Percentiles rank a stretch among this genome's conserved stretches.
phyloP scores from a whole-genome alignment of 1,140 invertebrate species.

The Pristionchus pacificus region DNA sequence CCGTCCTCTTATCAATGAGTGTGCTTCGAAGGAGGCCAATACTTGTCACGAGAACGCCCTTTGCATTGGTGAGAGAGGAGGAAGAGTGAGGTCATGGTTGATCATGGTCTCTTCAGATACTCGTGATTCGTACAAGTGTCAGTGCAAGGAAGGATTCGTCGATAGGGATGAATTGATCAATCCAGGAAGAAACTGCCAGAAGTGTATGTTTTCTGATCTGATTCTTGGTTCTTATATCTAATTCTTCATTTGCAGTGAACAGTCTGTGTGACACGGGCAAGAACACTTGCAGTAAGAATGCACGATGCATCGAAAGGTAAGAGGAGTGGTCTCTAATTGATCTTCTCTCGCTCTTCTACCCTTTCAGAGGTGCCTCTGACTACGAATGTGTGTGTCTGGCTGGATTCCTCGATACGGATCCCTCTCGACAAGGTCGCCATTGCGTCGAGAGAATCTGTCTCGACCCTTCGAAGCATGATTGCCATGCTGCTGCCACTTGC shows the following conservation, averaged over 20 bases:
- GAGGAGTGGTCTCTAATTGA: no score
- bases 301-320: constrained; percentile 45
- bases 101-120: constrained; percentile 22
- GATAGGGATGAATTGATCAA: constrained; percentile 55
- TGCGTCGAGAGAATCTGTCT: constrained; percentile 34
- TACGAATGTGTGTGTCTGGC: constrained; percentile 42
- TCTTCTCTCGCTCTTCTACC: no score
- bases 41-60: constrained; percentile 51
- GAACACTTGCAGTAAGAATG: constrained; percentile 53
- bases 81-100: background rate
- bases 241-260: constrained; percentile 34
- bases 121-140: constrained; percentile 50
- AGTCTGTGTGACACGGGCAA: constrained; percentile 43
- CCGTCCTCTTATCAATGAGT: constrained; percentile 48
- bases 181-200: constrained; percentile 52
- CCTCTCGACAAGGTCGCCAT: constrained; percentile 12
- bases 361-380: constrained; percentile 40
- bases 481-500: constrained; percentile 37
- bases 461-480: constrained; percentile 36
- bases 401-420: constrained; percentile 32
- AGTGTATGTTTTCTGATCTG: constrained; percentile 13
- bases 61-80: constrained; percentile 43
- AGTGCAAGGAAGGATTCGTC: constrained; percentile 49
- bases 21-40: constrained; percentile 43
- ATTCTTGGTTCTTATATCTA: background rate